Evolutionary conservation across 2,888 invertebrate species (phyloP), one percentile per base, ranked within the genome.

Genomic region (Meiosimyza platycephala): DNA sequence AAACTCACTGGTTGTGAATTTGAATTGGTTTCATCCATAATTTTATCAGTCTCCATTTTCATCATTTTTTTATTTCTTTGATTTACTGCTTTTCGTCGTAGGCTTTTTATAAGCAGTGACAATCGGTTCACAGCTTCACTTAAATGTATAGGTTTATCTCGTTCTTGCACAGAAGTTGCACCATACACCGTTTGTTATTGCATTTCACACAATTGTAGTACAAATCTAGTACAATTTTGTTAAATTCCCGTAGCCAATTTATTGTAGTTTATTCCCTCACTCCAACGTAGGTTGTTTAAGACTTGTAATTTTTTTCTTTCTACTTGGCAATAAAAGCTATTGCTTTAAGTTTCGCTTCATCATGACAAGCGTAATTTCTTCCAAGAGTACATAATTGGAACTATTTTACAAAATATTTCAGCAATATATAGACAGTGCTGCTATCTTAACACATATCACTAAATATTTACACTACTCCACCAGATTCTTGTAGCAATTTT

Each of bases 11-110:
- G 85, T 91, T 92, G 92, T 84, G 90, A 89, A 89, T 90, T 92
- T 84, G 91, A 89, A 88, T 90, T 91, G 80, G 91, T 89, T 86
- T 95, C 95, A 90, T 94, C 94, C 90, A 94, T 93, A 89, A 93
- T 92, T 91, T 94, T 94, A 90, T 95, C 95, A 89, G 94, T 95
- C 92, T 95, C 95, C 95, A 95, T 95, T 92, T 94, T 93, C 90
- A 92, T 91, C 92, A 93, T 92, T 79, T 80, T 81, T 78, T 33
- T 66, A 18, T 50, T 72, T 55, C 65, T 67, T n/a, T 62, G 51
- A 64, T 47, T 65, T 62, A 67, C 52, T 70, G 12, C 40, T 73
- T 50, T 64, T 71, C 71, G 40, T 47, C 48, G 51, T 67, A 40
- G 69, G 72, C 33, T 68, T 68, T 71, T 71, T 67, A 51, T 33